Evolutionary conservation across 2,113 vertebrate species (phyloP), one percentile per base, ranked within the genome.

Genomic region (Cochlearius cochlearius): DNA sequence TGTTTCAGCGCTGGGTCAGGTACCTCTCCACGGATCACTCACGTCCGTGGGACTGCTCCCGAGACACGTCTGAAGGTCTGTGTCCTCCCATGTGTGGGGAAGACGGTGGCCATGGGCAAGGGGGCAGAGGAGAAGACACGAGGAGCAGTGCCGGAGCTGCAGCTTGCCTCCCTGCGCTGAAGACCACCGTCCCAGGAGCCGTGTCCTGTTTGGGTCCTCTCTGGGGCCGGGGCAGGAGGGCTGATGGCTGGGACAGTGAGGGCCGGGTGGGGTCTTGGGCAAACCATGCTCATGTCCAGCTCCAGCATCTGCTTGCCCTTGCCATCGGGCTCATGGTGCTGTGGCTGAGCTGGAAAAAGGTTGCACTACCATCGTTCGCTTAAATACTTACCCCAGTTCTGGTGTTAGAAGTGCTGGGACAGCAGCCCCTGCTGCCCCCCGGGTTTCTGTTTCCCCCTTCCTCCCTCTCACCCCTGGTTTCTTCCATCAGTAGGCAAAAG

Each of bases 371-470:
- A 85, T 68, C 12, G 1, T 71, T 86, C 7, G 1, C 86, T 92
- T 80, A 83, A 90, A 81, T 84, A 62, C 92, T 94, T 94, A 79
- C 53, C 95, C 85, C 69, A 77, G 62, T 77, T 96, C 62, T 88
- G 64, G 47, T 32, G 7, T 83, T 71, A 77, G 58, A 93, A 90
- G 67, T 16, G 39, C 90, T 68, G 86, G 97, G 93, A 97, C 96
- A 98, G 96, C 96, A 94, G 86, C 75, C 86, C 86, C 87, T 96
- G 80, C 94, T 97, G 93, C 90, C 78, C 84, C 87, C 92, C 60
- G 32, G 32, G n/a, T 83, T 96, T 95, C 96, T 84, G 59, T 87
- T 95, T 59, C 74, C 75, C 64, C 50, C 39, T 62, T 82, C 74
- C 94, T 97, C 81, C 60, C 59, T 94, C 85, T 97, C n/a, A n/a